phyloP scores from a whole-genome alignment of 2,888 invertebrate genomes.

The Lycaena phlaeas region DNA sequence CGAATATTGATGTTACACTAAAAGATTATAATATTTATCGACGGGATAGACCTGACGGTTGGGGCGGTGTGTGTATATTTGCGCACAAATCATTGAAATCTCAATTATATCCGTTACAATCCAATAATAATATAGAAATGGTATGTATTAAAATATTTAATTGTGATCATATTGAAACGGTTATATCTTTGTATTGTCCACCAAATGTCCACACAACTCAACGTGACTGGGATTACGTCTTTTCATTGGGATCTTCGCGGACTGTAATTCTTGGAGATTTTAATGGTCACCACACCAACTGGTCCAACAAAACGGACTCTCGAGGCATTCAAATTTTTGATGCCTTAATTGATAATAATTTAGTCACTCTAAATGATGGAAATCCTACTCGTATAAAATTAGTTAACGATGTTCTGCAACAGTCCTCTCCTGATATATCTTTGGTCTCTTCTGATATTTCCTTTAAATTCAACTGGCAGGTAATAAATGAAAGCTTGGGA shows the following conservation, averaged over 20 bases:
- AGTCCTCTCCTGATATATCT: not conserved
- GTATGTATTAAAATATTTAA: constrained; percentile 12
- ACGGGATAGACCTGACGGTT: not conserved
- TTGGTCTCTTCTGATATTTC: not conserved
- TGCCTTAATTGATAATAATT: not conserved
- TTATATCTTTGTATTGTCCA: constrained; percentile 15
- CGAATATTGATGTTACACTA: not conserved
- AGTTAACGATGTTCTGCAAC: not conserved
- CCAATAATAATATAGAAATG: not conserved
- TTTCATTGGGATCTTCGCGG: not conserved
- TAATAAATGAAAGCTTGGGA: not conserved
- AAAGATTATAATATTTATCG: not conserved
- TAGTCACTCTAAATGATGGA: not conserved
- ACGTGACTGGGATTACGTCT: constrained; percentile 14
- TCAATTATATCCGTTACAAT: too few relatives aligned
- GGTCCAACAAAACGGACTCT: not conserved
- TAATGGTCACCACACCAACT: constrained; percentile 3
- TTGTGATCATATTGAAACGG: constrained; percentile 14
- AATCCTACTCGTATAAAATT: not conserved
- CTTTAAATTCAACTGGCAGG: not conserved
- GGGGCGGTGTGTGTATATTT: not conserved
- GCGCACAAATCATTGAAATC: not conserved
- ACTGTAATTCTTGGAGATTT: constrained; percentile 1
- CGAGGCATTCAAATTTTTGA: not conserved
- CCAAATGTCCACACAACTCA: constrained; percentile 5